Conservation (phyloP, 2,888 invertebrate species). For the Melanargia galathea region DNA sequence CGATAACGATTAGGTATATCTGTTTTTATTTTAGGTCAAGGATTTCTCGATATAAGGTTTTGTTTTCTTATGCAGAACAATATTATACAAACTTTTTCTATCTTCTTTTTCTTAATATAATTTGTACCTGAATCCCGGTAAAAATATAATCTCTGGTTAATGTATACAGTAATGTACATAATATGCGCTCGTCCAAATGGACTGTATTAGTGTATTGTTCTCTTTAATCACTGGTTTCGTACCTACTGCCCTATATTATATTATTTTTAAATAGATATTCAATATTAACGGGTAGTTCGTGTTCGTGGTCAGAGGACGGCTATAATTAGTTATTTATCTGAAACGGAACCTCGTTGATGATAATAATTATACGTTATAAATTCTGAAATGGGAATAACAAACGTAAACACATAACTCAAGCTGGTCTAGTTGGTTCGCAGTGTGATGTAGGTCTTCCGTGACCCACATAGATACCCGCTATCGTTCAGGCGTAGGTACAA, state of each 20-base stretch:
- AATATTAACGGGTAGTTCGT: background rate
- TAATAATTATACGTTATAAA: conserved; percentile 23
- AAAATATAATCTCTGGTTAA: too few relatives aligned
- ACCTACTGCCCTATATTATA: too few relatives aligned
- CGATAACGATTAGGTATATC: conserved; percentile 50
- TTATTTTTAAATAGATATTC: background rate
- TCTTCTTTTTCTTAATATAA: background rate
- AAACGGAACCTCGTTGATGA: conserved; percentile 19
- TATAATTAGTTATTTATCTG: conserved; percentile 19
- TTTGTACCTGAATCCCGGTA: too few relatives aligned
- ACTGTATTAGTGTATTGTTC: too few relatives aligned
- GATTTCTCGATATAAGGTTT: conserved; percentile 43
- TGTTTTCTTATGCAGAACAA: conserved; percentile 18
- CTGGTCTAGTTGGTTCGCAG: conserved; percentile 36
- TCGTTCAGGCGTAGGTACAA: conserved; percentile 52
- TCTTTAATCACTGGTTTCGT: too few relatives aligned
- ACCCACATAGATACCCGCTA: conserved; percentile 75
- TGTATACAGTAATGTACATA: too few relatives aligned
- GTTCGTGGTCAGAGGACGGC: background rate
- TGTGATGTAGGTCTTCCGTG: conserved; percentile 50
- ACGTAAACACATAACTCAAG: conserved; percentile 22
- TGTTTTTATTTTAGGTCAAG: conserved; percentile 53
- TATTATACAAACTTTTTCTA: background rate
- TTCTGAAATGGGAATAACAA: conserved; percentile 16
- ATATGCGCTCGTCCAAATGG: too few relatives aligned